A percentile compares a stretch with the other conserved stretches of the same genome.
These are phyloP conservation scores for Ectobius pallidus DNA, from an alignment of 2,888 invertebrate genomes.

Conservation along the genomic window DNA sequence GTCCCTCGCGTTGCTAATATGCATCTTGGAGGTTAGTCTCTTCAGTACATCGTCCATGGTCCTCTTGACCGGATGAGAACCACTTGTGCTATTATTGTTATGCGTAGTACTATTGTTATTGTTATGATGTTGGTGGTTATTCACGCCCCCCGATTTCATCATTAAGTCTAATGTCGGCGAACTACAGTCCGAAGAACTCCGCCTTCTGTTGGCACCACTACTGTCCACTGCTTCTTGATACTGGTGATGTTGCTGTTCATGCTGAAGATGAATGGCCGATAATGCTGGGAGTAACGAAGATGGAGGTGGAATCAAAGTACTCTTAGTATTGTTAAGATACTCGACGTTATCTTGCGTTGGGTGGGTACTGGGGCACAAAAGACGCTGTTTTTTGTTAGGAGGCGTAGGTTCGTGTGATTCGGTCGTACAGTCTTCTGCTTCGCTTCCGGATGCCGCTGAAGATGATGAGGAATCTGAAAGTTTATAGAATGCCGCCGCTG, in stretches of 20 bases:
- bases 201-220: conserved; percentile 48
- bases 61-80: conserved; percentile 67
- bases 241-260: conserved; percentile 56
- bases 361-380: conserved; percentile 42
- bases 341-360: conserved; percentile 7
- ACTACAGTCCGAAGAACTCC: conserved; percentile 73
- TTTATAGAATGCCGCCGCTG: conserved; percentile 29
- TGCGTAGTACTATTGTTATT: conserved; percentile 51
- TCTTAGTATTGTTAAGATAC: not conserved
- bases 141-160: conserved; percentile 44
- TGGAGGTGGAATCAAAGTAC: conserved; percentile 27
- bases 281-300: conserved; percentile 44
- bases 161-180: conserved; percentile 70
- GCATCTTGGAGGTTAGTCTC: conserved; percentile 84
- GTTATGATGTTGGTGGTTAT: conserved; percentile 55
- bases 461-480: conserved; percentile 52
- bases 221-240: conserved; percentile 24
- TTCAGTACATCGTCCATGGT: conserved; percentile 93
- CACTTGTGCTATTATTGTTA: conserved; percentile 59
- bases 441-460: conserved; percentile 56
- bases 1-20: conserved; percentile 71
- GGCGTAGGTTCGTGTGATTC: conserved; percentile 53
- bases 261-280: conserved; percentile 58
- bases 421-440: conserved; percentile 50
- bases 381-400: conserved; percentile 55